Evolutionary conservation across 1,140 invertebrate genomes (phyloP), one percentile per base, ranked within the genome.

Genomic region (Micrasema minimum): DNA sequence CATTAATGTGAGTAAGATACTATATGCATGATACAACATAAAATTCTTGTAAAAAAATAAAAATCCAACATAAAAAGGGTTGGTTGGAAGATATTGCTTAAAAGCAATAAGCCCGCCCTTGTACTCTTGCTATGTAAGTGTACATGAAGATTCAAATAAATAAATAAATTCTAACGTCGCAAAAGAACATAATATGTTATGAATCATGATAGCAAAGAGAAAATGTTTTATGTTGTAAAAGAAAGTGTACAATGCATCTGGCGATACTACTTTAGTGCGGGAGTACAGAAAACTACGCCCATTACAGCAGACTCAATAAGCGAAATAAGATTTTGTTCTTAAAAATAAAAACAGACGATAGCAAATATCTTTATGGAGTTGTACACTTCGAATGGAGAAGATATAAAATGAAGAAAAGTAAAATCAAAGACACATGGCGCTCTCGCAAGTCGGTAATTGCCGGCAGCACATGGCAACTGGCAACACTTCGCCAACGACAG

Each of bases 391-490:
- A 38, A 41, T 14, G 16, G 37, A 14, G 37, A 35, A 59, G 55
- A 59, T 59, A 59, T 59, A 59, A 59, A 59, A 59, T 46, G 66
- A 69, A 48, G 66, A 69, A 59, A 59, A 69, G 46, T 59, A 46
- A 69, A 57, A 69, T 69, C 51, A 69, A 37, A 59, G 35, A 53
- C 66, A 69, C 53, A 69, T 69, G 66, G 53, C 53, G 66, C 53
- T 38, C 37, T 68, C 37, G 14, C 41, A 12, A 35, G 48, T 22
- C 51, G 51, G 66, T 69, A 69, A 69, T 69, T 61, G 66, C 66
- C 48, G 65, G 22, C 18, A 31, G 50, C 65, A 41, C 20, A 55
- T 67, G 65, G 48, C 50, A 66, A n/a, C n/a, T 67, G 65, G 48
- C 50, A 31, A 55, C 48, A 31, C 37, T 64, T 22, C 35, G 37